Base-by-base conservation (phyloP, 2,797 vertebrate genomes). In the Rhinichthys osculus region DNA sequence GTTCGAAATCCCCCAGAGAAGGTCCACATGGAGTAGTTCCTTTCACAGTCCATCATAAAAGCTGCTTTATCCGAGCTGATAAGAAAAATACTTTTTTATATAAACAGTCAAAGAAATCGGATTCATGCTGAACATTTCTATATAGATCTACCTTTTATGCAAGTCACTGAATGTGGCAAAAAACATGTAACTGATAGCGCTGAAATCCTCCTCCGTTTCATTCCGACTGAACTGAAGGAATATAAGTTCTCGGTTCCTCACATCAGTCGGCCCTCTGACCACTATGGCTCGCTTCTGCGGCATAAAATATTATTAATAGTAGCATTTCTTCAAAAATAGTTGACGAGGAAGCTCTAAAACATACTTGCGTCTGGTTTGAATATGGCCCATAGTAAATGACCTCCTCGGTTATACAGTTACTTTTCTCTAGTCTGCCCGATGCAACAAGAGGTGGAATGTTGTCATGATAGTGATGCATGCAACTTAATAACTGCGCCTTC, bases 1-100 rank as follows among this genome's bases (percentile, higher is more conserved):
- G 98, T 99, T 71, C 98, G 96, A 95, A 99, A 99, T 77, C 98
- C 98, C 33, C 98, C 98, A 0, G 98, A 99, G 93, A 99, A 99
- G 80, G 97, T 99, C 98, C 97, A 98, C 93, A 95, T 97, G 90
- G 98, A 99, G 90, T 98, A 99, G 76, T 98, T 98, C 16, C 93
- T 96, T 94, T 99, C 98, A 85, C 97, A 97, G 50, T 96, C 95
- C 92, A 96, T 96, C 98, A 99, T 98, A 89, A 99, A 99, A 70
- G 90, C 86, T 0, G 94, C 94, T 89, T 93, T 95, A 92, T 99
- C 95, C 50, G 86, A 57, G 91, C 98, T 99, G 78, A 78, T 83
- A 85, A 10, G n/a, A 69, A 85, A 57, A 54, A 83, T 0, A 62
- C 0, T 17, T 57, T 47, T 33, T 82, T 44, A 47, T 5, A 66